Evolutionary conservation across 2,797 vertebrate genomes (phyloP).

Genomic region (Crocidura indochinensis): DNA sequence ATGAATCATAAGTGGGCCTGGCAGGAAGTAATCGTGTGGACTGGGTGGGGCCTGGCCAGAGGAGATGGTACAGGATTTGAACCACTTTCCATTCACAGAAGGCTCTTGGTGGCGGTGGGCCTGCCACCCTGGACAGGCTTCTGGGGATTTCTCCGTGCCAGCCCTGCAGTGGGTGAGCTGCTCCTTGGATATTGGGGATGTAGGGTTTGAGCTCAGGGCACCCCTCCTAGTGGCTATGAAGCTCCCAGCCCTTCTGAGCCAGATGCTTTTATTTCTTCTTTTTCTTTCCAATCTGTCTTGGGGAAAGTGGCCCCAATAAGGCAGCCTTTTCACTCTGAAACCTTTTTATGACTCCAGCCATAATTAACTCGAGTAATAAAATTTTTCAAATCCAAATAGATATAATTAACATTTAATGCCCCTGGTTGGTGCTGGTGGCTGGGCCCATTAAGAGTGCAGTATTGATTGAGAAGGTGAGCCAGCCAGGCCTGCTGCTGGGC

Average conservation of each 20-base stretch:
- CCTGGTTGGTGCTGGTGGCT: slow-evolving; percentile 89
- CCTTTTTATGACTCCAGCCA: slow-evolving; percentile 89
- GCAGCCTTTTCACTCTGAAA: slow-evolving; percentile 88
- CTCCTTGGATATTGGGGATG: neutral
- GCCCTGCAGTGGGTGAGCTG: neutral
- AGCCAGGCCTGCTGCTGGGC: slow-evolving; percentile 84
- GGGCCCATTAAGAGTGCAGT: slow-evolving; percentile 87
- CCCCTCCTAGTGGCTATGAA: slow-evolving; percentile 23
- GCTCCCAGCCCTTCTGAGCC: slow-evolving; percentile 38
- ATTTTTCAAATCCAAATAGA: slow-evolving; percentile 89
- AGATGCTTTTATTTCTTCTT: slow-evolving; percentile 83
- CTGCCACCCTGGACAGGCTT: neutral
- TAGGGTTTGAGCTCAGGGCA: neutral
- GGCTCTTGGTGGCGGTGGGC: too few species aligned
- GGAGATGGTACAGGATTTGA: slow-evolving; percentile 21
- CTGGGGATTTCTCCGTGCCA: neutral
- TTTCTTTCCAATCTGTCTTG: slow-evolving; percentile 85
- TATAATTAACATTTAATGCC: slow-evolving; percentile 91
- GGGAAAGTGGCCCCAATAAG: slow-evolving; percentile 86
- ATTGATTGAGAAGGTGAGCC: slow-evolving; percentile 88
- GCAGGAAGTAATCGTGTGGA: slow-evolving; percentile 85
- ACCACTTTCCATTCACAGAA: neutral
- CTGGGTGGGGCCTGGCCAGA: slow-evolving; percentile 86
- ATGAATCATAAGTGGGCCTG: slow-evolving; percentile 92
- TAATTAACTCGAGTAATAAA: slow-evolving; percentile 90